Evolutionary conservation across 2,113 vertebrate species (phyloP).

Genomic region (Willisornis vidua): DNA sequence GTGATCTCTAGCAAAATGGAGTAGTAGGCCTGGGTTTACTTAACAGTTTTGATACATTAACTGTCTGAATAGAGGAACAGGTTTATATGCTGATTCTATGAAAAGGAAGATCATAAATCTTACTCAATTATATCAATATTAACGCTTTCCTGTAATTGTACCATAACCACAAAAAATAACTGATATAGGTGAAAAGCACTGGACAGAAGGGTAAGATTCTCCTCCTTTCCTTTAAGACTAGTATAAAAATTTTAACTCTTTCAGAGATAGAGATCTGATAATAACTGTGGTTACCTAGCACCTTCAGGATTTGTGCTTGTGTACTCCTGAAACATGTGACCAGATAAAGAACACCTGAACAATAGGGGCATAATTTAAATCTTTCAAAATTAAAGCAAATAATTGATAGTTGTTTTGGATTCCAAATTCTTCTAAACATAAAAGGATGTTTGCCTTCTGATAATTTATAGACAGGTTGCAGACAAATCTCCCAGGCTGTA

Average conservation of each 20-base stretch:
- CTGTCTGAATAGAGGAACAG: background rate
- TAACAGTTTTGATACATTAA: background rate
- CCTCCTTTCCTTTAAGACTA: background rate
- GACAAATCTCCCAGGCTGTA: background rate
- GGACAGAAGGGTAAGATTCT: background rate
- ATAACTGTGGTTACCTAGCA: background rate
- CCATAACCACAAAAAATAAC: background rate
- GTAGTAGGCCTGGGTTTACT: conserved; percentile 6
- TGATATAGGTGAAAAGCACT: background rate
- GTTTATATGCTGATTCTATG: background rate
- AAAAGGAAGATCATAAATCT: background rate
- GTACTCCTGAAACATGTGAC: background rate
- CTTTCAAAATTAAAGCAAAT: background rate
- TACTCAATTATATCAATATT: conserved; percentile 1
- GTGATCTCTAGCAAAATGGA: background rate
- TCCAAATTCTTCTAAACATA: background rate
- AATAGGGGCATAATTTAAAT: background rate
- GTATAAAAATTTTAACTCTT: background rate
- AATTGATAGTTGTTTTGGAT: background rate
- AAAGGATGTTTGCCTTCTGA: background rate
- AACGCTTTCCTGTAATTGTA: background rate
- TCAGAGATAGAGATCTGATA: background rate
- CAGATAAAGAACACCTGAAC: background rate
- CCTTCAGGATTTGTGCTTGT: background rate
- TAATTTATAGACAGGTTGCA: background rate